Evolutionary conservation across 2,113 vertebrate genomes (phyloP), one percentile per base, ranked within the genome.

Genomic region (Pterophyllum scalare): DNA sequence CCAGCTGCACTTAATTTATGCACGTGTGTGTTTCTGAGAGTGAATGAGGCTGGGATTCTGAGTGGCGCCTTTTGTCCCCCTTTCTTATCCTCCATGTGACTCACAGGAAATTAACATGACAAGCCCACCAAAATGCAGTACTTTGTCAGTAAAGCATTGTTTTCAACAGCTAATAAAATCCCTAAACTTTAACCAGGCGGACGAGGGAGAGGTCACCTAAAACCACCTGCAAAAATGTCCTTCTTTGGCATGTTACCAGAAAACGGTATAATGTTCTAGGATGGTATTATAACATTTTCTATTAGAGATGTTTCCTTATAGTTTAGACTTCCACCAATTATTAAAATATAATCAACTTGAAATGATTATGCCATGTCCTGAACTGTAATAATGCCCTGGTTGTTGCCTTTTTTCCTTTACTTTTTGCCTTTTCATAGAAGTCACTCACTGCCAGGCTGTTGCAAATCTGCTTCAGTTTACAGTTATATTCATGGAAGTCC

Each of bases 1-100:
- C 88, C 91, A 92, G 93, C 91, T 93, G 94, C 91, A 88, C 85
- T 78, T 28, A 56, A 59, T 84, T 75, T 72, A 40, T 77, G 83
- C 58, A 72, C 60, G 67, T 80, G 70, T 81, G 31, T 64, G 43
- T 75, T 56, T 72, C 28, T 79, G 83, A 60, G 65, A 49, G 46
- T 17, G 20, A 22, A 59, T 70, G 65, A 82, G 75, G 59, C 79
- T 22, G 62, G 54, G 58, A 33, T 67, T 83, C 80, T 89, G 75
- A 92, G 79, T 86, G 72, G 38, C 13, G 57, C 70, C 90, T 80
- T 89, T 89, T 93, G 84, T 89, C 70, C 28, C 64, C 74, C 60
- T 24, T 75, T 61, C 33, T 24, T 5, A 10, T 78, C 59, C 89
- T 88, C 57, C 14, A 2, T 83, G 75, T 22, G 72, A 89, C 52